Conservation (phyloP, 2,888 invertebrate species). For the Caenorhabditis sp. region DNA sequence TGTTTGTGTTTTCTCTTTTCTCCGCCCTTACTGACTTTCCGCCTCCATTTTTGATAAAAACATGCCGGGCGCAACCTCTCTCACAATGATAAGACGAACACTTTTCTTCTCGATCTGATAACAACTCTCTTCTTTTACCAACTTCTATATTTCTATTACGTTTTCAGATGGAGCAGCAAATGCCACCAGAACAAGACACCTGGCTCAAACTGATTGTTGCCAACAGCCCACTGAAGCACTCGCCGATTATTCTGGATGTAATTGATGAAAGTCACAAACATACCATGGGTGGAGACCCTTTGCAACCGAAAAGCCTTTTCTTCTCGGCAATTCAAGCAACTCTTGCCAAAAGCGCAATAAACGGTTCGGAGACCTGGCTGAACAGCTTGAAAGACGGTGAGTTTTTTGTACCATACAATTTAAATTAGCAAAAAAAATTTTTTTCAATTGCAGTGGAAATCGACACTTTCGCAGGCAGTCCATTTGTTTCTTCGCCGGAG, state of each 20-base stretch:
- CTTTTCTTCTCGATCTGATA: background rate
- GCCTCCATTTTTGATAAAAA: background rate
- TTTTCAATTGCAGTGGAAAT: slow-evolving; percentile 8
- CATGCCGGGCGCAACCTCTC: background rate
- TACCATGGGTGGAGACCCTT: background rate
- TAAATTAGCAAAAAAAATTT: background rate
- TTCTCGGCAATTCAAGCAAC: too few relatives aligned
- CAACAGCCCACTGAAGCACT: background rate
- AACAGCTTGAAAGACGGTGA: background rate
- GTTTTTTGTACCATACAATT: too few relatives aligned
- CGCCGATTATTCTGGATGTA: background rate
- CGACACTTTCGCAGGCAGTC: slow-evolving; percentile 26
- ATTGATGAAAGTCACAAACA: background rate
- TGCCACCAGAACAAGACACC: background rate
- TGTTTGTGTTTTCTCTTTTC: slow-evolving; percentile 4
- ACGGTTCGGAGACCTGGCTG: too few relatives aligned
- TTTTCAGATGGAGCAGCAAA: background rate
- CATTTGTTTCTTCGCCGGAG: slow-evolving; percentile 20
- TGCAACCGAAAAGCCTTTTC: too few relatives aligned
- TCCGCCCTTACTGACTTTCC: background rate
- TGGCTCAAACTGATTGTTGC: background rate
- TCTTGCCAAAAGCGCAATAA: too few relatives aligned
- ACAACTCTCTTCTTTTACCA: too few relatives aligned
- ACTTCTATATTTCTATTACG: too few relatives aligned
- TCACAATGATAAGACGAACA: background rate